Conservation (phyloP, 2,888 invertebrate species). For the Gerris lacustris region DNA sequence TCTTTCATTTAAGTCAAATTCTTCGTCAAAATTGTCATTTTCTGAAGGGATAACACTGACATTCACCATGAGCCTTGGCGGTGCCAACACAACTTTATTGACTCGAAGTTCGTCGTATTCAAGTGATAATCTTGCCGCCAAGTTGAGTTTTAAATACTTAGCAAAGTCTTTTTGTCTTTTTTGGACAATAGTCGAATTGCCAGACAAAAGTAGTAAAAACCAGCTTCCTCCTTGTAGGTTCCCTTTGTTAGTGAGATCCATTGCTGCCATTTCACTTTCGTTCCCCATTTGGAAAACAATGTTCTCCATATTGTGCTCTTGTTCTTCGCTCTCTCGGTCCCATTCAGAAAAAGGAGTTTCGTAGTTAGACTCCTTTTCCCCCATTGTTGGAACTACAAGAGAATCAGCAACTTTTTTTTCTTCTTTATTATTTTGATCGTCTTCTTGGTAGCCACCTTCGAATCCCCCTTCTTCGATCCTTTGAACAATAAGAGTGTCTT, state of each 20-base stretch:
- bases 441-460: conserved; percentile 32
- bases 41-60: conserved; percentile 33
- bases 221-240: conserved; percentile 25
- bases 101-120: conserved; percentile 34
- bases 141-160: conserved; percentile 34
- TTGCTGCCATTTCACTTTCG: conserved; percentile 24
- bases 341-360: conserved; percentile 31
- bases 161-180: conserved; percentile 34
- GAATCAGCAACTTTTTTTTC: conserved; percentile 31
- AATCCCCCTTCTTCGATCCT: conserved; percentile 24
- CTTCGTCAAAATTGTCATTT: conserved; percentile 28
- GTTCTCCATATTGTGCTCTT: conserved; percentile 31
- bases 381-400: conserved; percentile 20
- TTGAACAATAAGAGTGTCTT: conserved; percentile 15
- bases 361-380: conserved; percentile 23
- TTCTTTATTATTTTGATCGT: conserved; percentile 32
- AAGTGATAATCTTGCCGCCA: conserved; percentile 34
- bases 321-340: conserved; percentile 33
- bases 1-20: conserved; percentile 28
- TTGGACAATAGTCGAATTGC: conserved; percentile 34
- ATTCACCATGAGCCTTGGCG: conserved; percentile 33
- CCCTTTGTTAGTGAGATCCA: conserved; percentile 22
- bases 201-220: conserved; percentile 33
- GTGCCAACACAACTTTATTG: conserved; percentile 33
- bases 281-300: conserved; percentile 28